These are phyloP conservation scores for Narcine bancroftii DNA, from an alignment of 2,113 vertebrate species.

Conservation along the genomic window DNA sequence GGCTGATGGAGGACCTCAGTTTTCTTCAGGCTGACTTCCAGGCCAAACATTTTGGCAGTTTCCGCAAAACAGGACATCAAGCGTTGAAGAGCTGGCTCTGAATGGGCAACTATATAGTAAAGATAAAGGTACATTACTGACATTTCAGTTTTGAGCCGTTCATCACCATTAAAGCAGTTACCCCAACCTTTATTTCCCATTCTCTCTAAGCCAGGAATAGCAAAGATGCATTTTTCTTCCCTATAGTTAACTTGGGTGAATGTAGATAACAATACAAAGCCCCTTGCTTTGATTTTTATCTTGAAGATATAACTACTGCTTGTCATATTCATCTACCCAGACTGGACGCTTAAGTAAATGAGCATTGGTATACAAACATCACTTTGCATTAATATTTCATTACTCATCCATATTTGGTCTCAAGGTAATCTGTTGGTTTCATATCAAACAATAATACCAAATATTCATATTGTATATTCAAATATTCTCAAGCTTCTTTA, in stretches of 20 bases:
- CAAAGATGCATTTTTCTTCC: neutral
- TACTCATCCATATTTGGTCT: neutral
- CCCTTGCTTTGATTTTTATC: neutral
- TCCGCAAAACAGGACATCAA: no score
- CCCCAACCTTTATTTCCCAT: neutral
- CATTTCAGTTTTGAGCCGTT: no score
- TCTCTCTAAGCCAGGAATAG: neutral
- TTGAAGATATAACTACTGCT: neutral
- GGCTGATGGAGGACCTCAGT: no score
- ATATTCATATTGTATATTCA: neutral
- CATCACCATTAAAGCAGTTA: neutral
- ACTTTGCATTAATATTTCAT: neutral
- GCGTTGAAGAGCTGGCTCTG: no score
- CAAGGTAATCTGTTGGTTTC: neutral
- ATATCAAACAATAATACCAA: neutral
- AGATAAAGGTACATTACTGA: no score
- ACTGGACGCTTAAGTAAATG: neutral
- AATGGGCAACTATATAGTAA: no score
- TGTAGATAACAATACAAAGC: neutral
- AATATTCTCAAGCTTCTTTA: neutral
- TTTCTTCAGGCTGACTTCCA: no score
- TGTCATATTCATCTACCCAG: neutral
- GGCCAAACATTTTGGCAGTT: no score
- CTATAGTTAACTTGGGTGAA: neutral
- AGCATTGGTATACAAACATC: neutral